These are phyloP conservation scores for Pyralis farinalis DNA, from an alignment of 2,888 invertebrate genomes.

Conservation along the genomic window DNA sequence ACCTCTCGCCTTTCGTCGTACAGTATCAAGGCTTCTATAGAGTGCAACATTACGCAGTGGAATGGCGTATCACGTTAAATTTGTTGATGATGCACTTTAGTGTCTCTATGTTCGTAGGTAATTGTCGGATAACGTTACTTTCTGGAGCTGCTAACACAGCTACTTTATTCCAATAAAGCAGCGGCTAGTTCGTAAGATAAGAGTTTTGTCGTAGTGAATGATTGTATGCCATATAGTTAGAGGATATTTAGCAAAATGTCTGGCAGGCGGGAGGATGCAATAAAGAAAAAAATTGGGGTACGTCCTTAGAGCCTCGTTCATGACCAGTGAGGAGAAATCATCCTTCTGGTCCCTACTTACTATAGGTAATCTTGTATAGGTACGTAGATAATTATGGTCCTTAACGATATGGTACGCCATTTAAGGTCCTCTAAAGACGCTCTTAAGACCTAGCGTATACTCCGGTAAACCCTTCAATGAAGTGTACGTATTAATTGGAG, in stretches of 20 bases:
- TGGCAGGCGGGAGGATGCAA: slow-evolving; percentile 75
- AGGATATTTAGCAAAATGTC: slow-evolving; percentile 60
- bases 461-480: slow-evolving; percentile 70
- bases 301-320: too few relatives aligned
- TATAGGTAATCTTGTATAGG: slow-evolving; percentile 10
- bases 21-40: background rate
- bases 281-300: slow-evolving; percentile 24
- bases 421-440: too few relatives aligned
- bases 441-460: slow-evolving; percentile 1
- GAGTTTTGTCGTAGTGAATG: slow-evolving; percentile 69
- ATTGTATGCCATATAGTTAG: slow-evolving; percentile 72
- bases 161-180: slow-evolving; percentile 65
- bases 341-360: background rate
- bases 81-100: slow-evolving; percentile 38
- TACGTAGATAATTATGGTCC: background rate
- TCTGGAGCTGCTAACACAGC: slow-evolving; percentile 37
- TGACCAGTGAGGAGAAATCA: background rate
- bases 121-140: slow-evolving; percentile 55
- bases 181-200: slow-evolving; percentile 60
- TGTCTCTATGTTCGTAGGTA: slow-evolving; percentile 52
- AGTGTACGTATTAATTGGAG: slow-evolving; percentile 61
- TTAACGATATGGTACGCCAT: too few relatives aligned
- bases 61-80: slow-evolving; percentile 15
- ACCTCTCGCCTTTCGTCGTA: slow-evolving; percentile 25
- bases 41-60: slow-evolving; percentile 12